These are phyloP conservation scores for Cotesia glomerata DNA, from an alignment of 1,140 invertebrate species.

Conservation along the genomic window DNA sequence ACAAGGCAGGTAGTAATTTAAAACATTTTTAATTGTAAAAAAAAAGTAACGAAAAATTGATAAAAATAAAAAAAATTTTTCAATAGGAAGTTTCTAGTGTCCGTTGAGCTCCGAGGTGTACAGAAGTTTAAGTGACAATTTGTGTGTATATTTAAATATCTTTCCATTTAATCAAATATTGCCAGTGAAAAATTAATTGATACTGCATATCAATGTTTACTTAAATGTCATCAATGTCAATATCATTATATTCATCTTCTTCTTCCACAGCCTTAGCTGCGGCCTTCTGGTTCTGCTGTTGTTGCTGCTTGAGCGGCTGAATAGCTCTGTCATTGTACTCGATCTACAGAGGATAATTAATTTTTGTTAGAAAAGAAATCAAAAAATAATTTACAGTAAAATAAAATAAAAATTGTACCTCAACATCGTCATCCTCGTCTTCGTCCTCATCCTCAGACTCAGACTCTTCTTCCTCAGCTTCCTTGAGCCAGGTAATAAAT, in stretches of 20 bases:
- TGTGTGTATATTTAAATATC: too few relatives aligned
- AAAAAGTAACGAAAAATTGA: too few relatives aligned
- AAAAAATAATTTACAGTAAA: constrained; percentile 4
- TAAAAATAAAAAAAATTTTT: too few relatives aligned
- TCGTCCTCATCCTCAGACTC: constrained; percentile 71
- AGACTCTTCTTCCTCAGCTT: constrained; percentile 93
- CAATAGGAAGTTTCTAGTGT: too few relatives aligned
- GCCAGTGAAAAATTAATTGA: constrained; percentile 18
- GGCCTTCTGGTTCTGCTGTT: constrained; percentile 55
- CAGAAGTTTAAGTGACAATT: too few relatives aligned
- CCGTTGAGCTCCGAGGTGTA: too few relatives aligned
- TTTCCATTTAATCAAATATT: constrained; percentile 3
- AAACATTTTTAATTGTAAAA: too few relatives aligned
- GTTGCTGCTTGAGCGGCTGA: constrained; percentile 75
- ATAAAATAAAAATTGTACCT: constrained; percentile 48
- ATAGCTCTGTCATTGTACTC: constrained; percentile 87
- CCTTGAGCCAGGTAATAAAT: constrained; percentile 95
- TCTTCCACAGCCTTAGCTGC: constrained; percentile 62
- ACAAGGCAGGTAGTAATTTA: background rate
- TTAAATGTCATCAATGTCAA: constrained; percentile 94
- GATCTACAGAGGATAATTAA: constrained; percentile 66
- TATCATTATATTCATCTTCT: constrained; percentile 77
- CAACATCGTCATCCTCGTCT: constrained; percentile 68
- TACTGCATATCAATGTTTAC: constrained; percentile 34
- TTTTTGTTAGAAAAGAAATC: background rate